phyloP scores from a whole-genome alignment of 92 coral and sea anemone genomes.

The Palythoa grandiflora region DNA sequence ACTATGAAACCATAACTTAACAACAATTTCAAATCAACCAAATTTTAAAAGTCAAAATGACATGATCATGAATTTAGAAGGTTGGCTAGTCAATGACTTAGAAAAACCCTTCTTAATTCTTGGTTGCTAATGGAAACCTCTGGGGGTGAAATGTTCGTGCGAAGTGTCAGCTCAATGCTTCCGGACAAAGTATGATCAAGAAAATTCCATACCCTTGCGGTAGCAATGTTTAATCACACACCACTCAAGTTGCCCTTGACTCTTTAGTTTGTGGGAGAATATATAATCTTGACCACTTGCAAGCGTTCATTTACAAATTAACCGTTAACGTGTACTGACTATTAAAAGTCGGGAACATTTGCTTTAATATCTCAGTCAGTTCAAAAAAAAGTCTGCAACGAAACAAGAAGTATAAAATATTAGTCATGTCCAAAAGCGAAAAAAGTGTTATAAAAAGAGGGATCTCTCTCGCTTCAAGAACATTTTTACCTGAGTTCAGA shows the following conservation, averaged over 20 bases:
- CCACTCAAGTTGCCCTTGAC: neutral
- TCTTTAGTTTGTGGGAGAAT: neutral
- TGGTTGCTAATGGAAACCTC: constrained; percentile 9
- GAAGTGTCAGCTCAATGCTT: constrained; percentile 15
- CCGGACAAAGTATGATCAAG: constrained; percentile 8
- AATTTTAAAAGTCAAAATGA: no score
- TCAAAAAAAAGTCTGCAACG: neutral
- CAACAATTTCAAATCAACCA: no score
- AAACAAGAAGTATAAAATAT: neutral
- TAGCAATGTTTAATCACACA: neutral
- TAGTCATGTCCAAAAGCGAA: constrained; percentile 7
- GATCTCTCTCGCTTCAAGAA: neutral
- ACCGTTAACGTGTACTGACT: neutral
- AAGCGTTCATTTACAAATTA: neutral
- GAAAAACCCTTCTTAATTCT: neutral
- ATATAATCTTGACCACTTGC: neutral
- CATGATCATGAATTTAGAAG: neutral
- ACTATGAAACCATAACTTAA: no score
- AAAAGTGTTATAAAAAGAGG: constrained; percentile 4
- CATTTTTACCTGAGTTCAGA: constrained; percentile 25
- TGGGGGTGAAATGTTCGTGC: neutral
- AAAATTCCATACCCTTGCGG: constrained; percentile 9
- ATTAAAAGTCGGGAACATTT: neutral
- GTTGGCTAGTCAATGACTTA: neutral
- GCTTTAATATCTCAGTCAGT: neutral